phyloP scores from a whole-genome alignment of 2,797 vertebrate species.

The Platyrinchus mystaceus region DNA sequence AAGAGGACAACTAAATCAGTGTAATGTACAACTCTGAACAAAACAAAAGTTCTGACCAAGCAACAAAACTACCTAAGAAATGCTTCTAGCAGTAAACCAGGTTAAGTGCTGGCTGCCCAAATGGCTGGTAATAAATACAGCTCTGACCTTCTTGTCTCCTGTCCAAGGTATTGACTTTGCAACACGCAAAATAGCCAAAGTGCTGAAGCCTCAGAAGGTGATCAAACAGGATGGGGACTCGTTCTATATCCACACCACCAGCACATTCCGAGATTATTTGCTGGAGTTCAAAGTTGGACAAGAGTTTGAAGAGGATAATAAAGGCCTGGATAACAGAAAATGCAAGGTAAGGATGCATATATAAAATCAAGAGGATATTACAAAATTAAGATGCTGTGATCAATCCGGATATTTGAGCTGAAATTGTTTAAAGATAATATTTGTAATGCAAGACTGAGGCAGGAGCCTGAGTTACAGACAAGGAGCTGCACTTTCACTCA shows the following conservation, averaged over 20 bases:
- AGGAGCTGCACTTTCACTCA: neutral
- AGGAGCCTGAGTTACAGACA: neutral
- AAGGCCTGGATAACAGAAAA: constrained; percentile 85
- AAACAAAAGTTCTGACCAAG: neutral
- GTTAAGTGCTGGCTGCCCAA: neutral
- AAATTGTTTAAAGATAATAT: neutral
- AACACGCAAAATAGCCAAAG: constrained; percentile 81
- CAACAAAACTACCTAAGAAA: neutral
- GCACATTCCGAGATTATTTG: constrained; percentile 80
- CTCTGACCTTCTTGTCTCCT: neutral
- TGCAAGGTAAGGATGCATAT: constrained; percentile 79
- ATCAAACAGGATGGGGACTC: constrained; percentile 80
- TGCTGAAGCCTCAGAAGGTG: constrained; percentile 84
- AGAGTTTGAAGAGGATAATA: constrained; percentile 86
- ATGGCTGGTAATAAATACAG: neutral
- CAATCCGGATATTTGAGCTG: neutral
- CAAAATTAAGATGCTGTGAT: neutral
- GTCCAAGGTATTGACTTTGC: constrained; percentile 78
- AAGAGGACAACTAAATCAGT: neutral
- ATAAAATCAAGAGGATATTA: neutral
- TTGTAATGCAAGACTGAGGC: neutral
- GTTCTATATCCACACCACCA: constrained; percentile 81
- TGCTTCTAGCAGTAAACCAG: neutral
- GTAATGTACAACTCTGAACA: neutral
- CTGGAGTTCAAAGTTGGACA: constrained; percentile 81